A percentile compares a stretch with the other conserved stretches of the same genome.
Conservation (phyloP, 2,797 vertebrate genomes). For the Chiroxiphia lanceolata region DNA sequence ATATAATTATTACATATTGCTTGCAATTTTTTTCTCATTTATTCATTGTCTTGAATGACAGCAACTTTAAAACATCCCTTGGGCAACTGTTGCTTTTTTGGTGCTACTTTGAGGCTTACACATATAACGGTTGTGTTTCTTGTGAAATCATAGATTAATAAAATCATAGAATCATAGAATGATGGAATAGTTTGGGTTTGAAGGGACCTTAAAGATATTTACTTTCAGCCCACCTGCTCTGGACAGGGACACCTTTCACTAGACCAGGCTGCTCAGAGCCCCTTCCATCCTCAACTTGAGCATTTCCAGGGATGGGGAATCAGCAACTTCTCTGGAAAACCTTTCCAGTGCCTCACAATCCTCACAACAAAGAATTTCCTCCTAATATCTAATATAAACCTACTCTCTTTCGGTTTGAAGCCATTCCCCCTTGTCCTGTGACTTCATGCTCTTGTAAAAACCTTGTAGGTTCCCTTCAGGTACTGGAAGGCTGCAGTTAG, state of each 20-base stretch:
- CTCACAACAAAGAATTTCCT: not conserved
- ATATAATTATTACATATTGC: accelerated
- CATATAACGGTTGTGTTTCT: not conserved
- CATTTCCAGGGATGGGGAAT: not conserved
- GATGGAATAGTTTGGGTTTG: not conserved
- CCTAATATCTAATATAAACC: not conserved
- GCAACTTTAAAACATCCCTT: not conserved
- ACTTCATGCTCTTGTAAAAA: not conserved
- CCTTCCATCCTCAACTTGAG: not conserved
- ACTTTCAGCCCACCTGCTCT: not conserved
- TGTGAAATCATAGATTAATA: not conserved
- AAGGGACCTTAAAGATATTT: not conserved
- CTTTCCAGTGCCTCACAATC: not conserved
- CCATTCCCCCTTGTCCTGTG: not conserved
- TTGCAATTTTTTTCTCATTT: not conserved
- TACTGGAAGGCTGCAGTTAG: not conserved
- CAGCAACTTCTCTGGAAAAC: not conserved
- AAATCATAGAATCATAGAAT: not conserved
- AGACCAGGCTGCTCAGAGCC: not conserved
- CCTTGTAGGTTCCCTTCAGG: not conserved
- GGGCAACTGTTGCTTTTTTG: not conserved
- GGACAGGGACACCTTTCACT: not conserved
- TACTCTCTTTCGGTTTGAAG: not conserved
- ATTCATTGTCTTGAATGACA: not conserved
- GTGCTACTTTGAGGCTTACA: not conserved